Evolutionary conservation across 2,888 invertebrate species (phyloP), one percentile per base, ranked within the genome.

Genomic region (Netelia virgata): DNA sequence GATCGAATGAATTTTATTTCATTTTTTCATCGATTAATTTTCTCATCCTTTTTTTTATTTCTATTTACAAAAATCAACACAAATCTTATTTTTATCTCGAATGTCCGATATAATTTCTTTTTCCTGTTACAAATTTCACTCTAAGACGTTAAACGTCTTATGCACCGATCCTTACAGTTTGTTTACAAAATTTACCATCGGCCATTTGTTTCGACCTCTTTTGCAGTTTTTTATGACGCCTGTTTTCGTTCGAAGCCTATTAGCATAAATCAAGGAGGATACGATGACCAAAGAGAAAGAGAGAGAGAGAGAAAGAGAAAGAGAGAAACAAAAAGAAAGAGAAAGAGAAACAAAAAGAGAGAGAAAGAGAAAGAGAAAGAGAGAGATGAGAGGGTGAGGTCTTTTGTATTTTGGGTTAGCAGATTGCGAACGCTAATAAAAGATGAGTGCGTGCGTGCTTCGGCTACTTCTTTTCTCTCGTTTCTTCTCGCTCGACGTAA

Each of bases 141-240:
- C 28, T 5, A 28, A 28, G 28, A 28, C 28, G 0, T 28, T 28
- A 5, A 28, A 28, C 28, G 28, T 28, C 5, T 3, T 28, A 28
- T 28, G 28, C 28, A 28, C 2, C 5, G 28, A 28, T 28, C 28
- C 28, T 28, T 28, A 28, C 28, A 28, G 28, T 66, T 76, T 77
- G 41, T 70, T 66, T 28, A 43, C 47, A 23, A 16, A 10, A 23
- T 43, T 68, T 78, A 28, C 77, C 83, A 61, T 70, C 68, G 28
- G 41, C 72, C 72, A 57, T 75, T 75, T 84, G 57, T 57, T 72
- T 75, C 50, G 61, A 84, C 74, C 83, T 66, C 61, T 53, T n/a
- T 55, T 10, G 3, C 16, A 36, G n/a, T 11, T 41, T 41, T 28
- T 70, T 41, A 28, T 36, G 1, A 5, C 55, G 16, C 6, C 55